phyloP scores from a whole-genome alignment of 2,797 vertebrate genomes.

The Craterocephalus amniculus region DNA sequence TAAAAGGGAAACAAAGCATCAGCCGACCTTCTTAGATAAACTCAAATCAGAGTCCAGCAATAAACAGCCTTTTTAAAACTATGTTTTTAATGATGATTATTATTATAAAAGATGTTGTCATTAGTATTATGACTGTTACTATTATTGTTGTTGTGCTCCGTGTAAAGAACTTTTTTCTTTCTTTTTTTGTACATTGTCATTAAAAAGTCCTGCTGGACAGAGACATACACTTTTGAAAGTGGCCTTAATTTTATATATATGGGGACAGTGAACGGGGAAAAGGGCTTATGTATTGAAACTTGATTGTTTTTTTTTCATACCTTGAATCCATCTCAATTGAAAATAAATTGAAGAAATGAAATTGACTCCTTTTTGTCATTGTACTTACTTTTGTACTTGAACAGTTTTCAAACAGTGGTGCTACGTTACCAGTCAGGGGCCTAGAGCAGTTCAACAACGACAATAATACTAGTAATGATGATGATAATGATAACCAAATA shows the following conservation, averaged over 20 bases:
- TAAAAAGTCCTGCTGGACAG: conserved; percentile 88
- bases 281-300: conserved; percentile 78
- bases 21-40: conserved; percentile 24
- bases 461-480: conserved; percentile 78
- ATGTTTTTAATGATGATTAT: conserved; percentile 64
- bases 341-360: conserved; percentile 83
- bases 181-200: conserved; percentile 84
- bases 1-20: conserved; percentile 58
- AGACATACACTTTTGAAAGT: conserved; percentile 84
- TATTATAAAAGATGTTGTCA: conserved; percentile 75
- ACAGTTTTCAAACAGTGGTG: conserved; percentile 69
- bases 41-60: conserved; percentile 52
- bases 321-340: conserved; percentile 75
- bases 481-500: conserved; percentile 74
- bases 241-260: conserved; percentile 85
- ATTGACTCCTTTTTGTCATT: conserved; percentile 79
- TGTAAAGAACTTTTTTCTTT: conserved; percentile 80
- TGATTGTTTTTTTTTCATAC: conserved; percentile 77
- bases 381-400: conserved; percentile 71
- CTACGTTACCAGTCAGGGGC: conserved; percentile 52
- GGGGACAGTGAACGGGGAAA: conserved; percentile 79
- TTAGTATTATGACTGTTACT: conserved; percentile 80
- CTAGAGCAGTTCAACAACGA: conserved; percentile 59
- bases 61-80: conserved; percentile 63
- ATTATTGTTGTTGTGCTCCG: conserved; percentile 80